Percentiles rank a stretch among this genome's conserved stretches.
phyloP scores from a whole-genome alignment of 2,888 invertebrate genomes.

The Lissonota sp. region DNA sequence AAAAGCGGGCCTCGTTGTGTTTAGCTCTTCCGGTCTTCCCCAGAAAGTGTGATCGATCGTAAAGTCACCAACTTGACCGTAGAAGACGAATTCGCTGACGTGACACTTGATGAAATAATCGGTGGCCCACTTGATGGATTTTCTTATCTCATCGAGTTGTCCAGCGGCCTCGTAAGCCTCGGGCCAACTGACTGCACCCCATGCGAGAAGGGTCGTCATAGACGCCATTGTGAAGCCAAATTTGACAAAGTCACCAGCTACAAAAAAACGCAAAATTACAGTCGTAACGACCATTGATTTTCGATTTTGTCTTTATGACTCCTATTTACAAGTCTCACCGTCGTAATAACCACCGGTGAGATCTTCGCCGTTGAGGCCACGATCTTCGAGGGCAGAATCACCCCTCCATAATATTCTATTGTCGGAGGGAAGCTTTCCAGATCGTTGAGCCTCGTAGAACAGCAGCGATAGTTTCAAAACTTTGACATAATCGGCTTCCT shows the following conservation, averaged over 20 bases:
- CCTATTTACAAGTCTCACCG: constrained; percentile 79
- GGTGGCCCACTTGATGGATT: constrained; percentile 86
- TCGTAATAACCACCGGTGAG: constrained; percentile 86
- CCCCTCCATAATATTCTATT: constrained; percentile 85
- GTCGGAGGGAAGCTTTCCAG: constrained; percentile 84
- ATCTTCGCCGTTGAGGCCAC: constrained; percentile 84
- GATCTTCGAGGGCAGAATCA: constrained; percentile 85
- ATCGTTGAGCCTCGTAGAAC: constrained; percentile 86
- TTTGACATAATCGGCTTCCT: constrained; percentile 82
- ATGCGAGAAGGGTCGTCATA: constrained; percentile 85
- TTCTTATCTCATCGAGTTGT: constrained; percentile 83
- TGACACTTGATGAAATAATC: constrained; percentile 87
- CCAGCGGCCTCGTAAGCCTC: constrained; percentile 84
- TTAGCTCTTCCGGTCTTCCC: constrained; percentile 87
- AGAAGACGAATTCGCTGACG: constrained; percentile 84
- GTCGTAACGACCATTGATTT: background rate
- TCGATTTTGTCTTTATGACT: background rate
- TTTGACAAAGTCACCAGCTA: constrained; percentile 86
- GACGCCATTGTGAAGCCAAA: constrained; percentile 86
- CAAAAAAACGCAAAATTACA: constrained; percentile 2
- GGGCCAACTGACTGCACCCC: constrained; percentile 85
- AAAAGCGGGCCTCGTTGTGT: constrained; percentile 85
- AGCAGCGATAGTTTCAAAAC: constrained; percentile 85
- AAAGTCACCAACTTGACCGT: constrained; percentile 87
- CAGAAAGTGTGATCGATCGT: constrained; percentile 86